A percentile compares a stretch with the other conserved stretches of the same genome.
Evolutionary conservation across 2,888 invertebrate species (phyloP).

Genomic region (Xestoiulus laeticollis): DNA sequence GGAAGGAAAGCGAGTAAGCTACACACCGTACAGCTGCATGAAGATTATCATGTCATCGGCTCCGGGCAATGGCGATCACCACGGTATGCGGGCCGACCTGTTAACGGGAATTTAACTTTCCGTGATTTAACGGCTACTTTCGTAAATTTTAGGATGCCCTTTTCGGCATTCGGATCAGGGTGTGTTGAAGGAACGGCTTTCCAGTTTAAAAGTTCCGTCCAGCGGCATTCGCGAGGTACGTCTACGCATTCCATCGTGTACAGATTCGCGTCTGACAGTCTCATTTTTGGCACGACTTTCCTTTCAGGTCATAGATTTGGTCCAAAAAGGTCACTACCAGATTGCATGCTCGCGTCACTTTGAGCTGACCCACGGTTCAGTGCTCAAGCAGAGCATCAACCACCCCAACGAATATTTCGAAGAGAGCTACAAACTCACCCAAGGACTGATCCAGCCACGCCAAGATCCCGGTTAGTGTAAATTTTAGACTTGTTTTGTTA

Average conservation of each 20-base stretch:
- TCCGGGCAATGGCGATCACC: slow-evolving; percentile 77
- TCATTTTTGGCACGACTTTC: slow-evolving; percentile 2
- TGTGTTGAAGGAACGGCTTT: slow-evolving; percentile 77
- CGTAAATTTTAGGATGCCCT: slow-evolving; percentile 75
- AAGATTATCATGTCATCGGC: slow-evolving; percentile 80
- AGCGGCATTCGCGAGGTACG: slow-evolving; percentile 48
- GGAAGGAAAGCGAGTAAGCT: slow-evolving; percentile 89
- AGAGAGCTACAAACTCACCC: slow-evolving; percentile 65
- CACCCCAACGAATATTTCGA: slow-evolving; percentile 95
- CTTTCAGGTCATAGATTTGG: slow-evolving; percentile 71
- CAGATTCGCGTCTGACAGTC: slow-evolving; percentile 39
- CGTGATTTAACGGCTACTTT: not conserved
- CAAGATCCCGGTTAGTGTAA: not conserved
- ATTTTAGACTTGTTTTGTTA: not conserved
- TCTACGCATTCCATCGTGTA: not conserved
- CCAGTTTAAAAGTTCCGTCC: slow-evolving; percentile 71
- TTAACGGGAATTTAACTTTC: not conserved
- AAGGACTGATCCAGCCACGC: slow-evolving; percentile 13
- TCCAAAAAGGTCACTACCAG: slow-evolving; percentile 82
- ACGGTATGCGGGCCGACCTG: slow-evolving; percentile 68
- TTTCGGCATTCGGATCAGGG: slow-evolving; percentile 81
- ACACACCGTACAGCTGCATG: slow-evolving; percentile 85
- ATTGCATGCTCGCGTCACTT: slow-evolving; percentile 89
- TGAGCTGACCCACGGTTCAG: slow-evolving; percentile 65
- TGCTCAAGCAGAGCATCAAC: slow-evolving; percentile 74